Base-by-base conservation (phyloP, 2,113 vertebrate genomes). In the Talpa occidentalis region DNA sequence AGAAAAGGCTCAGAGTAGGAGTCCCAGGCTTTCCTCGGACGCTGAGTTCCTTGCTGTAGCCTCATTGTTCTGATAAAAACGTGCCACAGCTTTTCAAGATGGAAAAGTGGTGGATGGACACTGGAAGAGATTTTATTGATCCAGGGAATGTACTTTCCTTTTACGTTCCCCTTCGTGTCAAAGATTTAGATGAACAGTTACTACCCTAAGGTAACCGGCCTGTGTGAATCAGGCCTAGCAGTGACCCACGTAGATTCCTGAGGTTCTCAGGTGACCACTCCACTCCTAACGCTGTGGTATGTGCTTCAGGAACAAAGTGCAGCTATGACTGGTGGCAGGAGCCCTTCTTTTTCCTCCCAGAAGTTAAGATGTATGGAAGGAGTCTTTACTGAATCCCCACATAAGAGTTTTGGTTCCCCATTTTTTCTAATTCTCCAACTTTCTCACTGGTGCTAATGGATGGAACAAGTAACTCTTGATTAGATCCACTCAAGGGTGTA, bases 261-360 rank as follows among this genome's bases (percentile, higher is more conserved):
- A 81, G 44, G 8, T 66, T 89, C 40, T 96, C 47, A 77, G 59
- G 73, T 88, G 79, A 89, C 47, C 5, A 19, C 9, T 37, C 35
- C 0, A 30, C n/a, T 74, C 32, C 19, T 78, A 54, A 66, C 40
- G 79, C 15, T 77, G n/a, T 64, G 28, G 3, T 77, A 2, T 76
- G 72, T 95, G 32, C 67, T 81, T 93, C 35, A 90, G 81, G 80
- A 94, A 72, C 62, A 89, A 82, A 94, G 77, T 59, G 32, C 24
- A 81, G 42, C n/a, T 76, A 3, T 85, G 17, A 77, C 67, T 37
- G 3, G 32, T 82, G 56, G 62, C 14, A 1, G 62, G 62, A 17
- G 1, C 19, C 4, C 35, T 89, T 77, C 28, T 83, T 60, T 88
- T 56, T 37, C 70, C 49, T 83, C 52, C 24, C 24, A 21, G 52